Percentiles rank a stretch among this genome's conserved stretches.
Conservation (phyloP, 2,113 vertebrate genomes). For the Equus quagga region DNA sequence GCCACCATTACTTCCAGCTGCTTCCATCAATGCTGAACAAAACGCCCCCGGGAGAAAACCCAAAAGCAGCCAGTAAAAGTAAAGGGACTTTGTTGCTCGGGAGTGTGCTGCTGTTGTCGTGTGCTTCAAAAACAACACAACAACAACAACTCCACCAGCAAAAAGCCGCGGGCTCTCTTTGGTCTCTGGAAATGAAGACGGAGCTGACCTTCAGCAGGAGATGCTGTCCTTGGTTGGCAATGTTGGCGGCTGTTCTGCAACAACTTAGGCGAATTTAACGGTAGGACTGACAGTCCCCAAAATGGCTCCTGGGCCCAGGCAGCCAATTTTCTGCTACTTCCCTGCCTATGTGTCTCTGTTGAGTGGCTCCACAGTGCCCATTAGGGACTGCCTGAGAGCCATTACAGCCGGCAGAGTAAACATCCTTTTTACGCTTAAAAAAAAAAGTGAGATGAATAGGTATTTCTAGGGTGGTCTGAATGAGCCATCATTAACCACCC, state of each 20-base stretch:
- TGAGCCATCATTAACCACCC: slow-evolving; percentile 43
- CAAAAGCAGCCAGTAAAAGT: neutral
- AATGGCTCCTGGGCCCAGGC: slow-evolving; percentile 47
- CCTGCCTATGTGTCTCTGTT: neutral
- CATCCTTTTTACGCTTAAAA: slow-evolving; percentile 49
- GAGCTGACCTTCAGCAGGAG: neutral
- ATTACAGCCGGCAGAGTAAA: slow-evolving; percentile 40
- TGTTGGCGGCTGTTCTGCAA: neutral
- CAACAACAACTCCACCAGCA: neutral
- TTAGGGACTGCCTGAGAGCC: slow-evolving; percentile 59
- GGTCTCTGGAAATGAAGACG: slow-evolving; percentile 16
- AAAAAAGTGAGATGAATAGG: slow-evolving; percentile 55
- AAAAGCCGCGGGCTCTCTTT: neutral
- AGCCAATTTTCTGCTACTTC: slow-evolving; percentile 59
- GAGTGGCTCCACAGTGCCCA: slow-evolving; percentile 56
- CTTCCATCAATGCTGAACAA: neutral
- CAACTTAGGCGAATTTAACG: slow-evolving; percentile 47
- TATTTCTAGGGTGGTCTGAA: slow-evolving; percentile 62
- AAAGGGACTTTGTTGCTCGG: neutral
- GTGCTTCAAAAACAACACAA: neutral
- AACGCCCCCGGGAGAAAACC: neutral
- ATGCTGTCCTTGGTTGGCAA: neutral
- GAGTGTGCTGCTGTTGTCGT: neutral
- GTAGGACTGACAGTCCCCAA: slow-evolving; percentile 16
- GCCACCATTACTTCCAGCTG: neutral